Percentiles rank a stretch among this genome's conserved stretches.
These are phyloP conservation scores for Watsonalla binaria DNA, from an alignment of 2,888 invertebrate genomes.

Conservation along the genomic window DNA sequence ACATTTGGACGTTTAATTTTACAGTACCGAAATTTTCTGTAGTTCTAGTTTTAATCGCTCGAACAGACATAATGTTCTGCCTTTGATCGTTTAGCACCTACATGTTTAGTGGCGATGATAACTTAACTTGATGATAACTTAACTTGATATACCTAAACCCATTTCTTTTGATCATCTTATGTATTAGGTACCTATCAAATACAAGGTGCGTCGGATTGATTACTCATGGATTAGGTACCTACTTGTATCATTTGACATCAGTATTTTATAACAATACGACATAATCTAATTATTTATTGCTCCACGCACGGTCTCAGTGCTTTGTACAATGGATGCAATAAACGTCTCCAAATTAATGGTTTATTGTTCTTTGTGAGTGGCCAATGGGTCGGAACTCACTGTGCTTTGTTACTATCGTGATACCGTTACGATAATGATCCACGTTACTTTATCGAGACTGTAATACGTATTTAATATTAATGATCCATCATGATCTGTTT, in stretches of 20 bases:
- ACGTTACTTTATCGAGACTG: slow-evolving; percentile 24
- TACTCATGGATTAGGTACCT: neutral
- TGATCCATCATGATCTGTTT: slow-evolving; percentile 10
- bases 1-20: too few relatives aligned
- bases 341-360: slow-evolving; percentile 58
- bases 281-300: slow-evolving; percentile 23
- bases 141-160: too few relatives aligned
- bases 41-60: too few relatives aligned
- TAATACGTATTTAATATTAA: slow-evolving; percentile 15
- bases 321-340: slow-evolving; percentile 51
- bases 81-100: too few relatives aligned
- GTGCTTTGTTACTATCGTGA: slow-evolving; percentile 36
- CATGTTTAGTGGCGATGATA: too few relatives aligned
- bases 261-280: neutral
- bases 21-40: too few relatives aligned
- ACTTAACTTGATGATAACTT: too few relatives aligned
- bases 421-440: slow-evolving; percentile 34
- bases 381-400: slow-evolving; percentile 56
- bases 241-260: neutral
- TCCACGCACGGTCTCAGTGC: slow-evolving; percentile 33
- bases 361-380: slow-evolving; percentile 59
- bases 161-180: too few relatives aligned
- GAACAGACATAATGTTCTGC: too few relatives aligned
- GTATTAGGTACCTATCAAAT: too few relatives aligned
- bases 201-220: too few relatives aligned